phyloP scores from a whole-genome alignment of 2,113 vertebrate species.

The Condylura cristata region DNA sequence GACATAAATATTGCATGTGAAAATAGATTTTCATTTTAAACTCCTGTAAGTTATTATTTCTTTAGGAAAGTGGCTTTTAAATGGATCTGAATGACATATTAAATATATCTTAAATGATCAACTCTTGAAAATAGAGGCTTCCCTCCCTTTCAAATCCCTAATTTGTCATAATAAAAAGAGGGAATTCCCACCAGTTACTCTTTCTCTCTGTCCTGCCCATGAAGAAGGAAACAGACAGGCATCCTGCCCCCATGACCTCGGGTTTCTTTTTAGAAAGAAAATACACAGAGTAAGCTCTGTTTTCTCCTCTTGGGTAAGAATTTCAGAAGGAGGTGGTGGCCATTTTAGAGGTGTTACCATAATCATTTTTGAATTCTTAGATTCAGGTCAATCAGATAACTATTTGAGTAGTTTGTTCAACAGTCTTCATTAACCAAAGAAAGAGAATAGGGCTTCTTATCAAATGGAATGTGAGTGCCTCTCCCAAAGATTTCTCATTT shows the following conservation, averaged over 20 bases:
- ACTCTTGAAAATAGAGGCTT: not conserved
- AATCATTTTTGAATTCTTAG: not conserved
- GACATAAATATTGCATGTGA: not conserved
- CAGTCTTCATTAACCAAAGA: not conserved
- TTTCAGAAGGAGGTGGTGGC: not conserved
- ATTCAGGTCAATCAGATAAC: not conserved
- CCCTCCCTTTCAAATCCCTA: not conserved
- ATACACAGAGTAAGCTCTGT: not conserved
- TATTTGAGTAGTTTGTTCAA: not conserved
- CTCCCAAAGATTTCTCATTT: not conserved
- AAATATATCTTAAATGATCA: conserved; percentile 27
- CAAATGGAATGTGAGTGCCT: not conserved
- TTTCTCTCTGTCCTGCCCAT: not conserved
- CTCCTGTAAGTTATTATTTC: not conserved
- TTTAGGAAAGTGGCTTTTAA: conserved; percentile 20
- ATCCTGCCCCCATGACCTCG: not conserved
- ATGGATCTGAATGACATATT: not conserved
- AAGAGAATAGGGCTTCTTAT: not conserved
- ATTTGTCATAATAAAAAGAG: not conserved
- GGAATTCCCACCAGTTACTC: not conserved
- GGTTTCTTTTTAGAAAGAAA: not conserved
- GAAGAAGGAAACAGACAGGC: not conserved
- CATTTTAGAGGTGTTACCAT: not conserved
- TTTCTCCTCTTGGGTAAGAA: not conserved
- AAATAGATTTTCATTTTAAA: conserved; percentile 34